Conservation (phyloP, 2,113 vertebrate genomes). For the Neopipo cinnamomea region DNA sequence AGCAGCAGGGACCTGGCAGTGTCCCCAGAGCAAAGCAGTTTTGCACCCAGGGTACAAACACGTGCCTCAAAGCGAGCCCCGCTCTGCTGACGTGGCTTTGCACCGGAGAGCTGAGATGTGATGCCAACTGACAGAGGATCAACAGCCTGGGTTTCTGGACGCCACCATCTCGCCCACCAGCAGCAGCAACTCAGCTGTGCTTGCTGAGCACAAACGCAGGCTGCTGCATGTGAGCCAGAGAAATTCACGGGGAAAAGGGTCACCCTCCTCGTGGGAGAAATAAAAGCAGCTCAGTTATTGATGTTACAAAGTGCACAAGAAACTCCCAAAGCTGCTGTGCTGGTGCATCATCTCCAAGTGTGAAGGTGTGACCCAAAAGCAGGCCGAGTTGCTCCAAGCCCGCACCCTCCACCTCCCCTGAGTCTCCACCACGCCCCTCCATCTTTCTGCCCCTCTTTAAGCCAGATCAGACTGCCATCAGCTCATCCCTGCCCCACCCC, state of each 20-base stretch:
- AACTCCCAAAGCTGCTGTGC: neutral
- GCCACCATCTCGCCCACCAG: neutral
- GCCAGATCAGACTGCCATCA: neutral
- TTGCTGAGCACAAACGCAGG: neutral
- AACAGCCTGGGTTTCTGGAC: neutral
- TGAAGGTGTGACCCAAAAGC: neutral
- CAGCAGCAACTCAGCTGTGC: neutral
- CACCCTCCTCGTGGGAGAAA: neutral
- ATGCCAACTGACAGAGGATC: neutral
- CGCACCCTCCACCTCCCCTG: neutral
- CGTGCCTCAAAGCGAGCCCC: neutral
- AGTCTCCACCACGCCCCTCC: neutral
- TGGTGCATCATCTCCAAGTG: neutral
- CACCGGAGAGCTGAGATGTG: neutral
- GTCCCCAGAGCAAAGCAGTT: neutral
- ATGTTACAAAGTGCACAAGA: neutral
- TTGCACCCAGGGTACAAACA: neutral
- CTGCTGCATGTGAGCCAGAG: neutral
- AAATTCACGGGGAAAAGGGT: neutral
- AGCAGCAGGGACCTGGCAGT: neutral
- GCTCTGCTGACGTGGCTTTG: neutral
- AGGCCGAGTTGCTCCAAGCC: neutral
- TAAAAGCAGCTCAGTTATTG: neutral
- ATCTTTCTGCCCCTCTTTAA: neutral
- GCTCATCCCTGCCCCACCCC: accelerated